phyloP scores from a whole-genome alignment of 2,888 invertebrate species.

The Beris morrisii region DNA sequence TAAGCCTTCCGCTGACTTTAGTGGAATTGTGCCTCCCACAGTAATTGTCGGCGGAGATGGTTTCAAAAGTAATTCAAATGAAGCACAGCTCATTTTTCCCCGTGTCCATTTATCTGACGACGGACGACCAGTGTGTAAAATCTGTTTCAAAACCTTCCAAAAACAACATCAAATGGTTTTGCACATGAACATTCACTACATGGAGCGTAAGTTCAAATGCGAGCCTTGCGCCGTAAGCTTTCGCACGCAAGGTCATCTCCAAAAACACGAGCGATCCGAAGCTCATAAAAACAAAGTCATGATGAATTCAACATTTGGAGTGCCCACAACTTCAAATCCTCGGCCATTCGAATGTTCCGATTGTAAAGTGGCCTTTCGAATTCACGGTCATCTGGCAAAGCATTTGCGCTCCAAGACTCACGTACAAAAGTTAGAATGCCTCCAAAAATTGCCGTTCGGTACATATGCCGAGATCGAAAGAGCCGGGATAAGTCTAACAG shows the following conservation, averaged over 20 bases:
- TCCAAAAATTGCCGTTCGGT: constrained; percentile 91
- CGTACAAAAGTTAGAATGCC: constrained; percentile 88
- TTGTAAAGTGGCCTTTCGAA: constrained; percentile 94
- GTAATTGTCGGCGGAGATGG: constrained; percentile 67
- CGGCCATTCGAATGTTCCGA: constrained; percentile 95
- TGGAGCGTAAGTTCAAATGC: constrained; percentile 90
- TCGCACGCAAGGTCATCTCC: constrained; percentile 84
- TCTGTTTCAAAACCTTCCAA: constrained; percentile 90
- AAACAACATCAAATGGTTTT: constrained; percentile 87
- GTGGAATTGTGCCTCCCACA: constrained; percentile 51
- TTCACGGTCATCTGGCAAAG: constrained; percentile 95
- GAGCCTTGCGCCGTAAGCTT: constrained; percentile 91
- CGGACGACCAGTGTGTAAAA: constrained; percentile 75
- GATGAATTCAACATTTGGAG: constrained; percentile 83
- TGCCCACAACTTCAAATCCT: constrained; percentile 84
- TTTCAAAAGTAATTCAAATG: constrained; percentile 58
- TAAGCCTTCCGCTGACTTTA: constrained; percentile 47
- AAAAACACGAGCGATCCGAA: constrained; percentile 90
- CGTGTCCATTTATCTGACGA: constrained; percentile 66
- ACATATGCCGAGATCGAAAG: constrained; percentile 93
- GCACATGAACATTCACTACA: constrained; percentile 94
- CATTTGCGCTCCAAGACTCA: constrained; percentile 96
- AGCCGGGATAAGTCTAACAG: constrained; percentile 84
- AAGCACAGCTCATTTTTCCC: constrained; percentile 56
- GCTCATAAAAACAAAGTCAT: constrained; percentile 91